Evolutionary conservation across 1,140 invertebrate species (phyloP), one percentile per base, ranked within the genome.

Genomic region (Penaeus vannamei): DNA sequence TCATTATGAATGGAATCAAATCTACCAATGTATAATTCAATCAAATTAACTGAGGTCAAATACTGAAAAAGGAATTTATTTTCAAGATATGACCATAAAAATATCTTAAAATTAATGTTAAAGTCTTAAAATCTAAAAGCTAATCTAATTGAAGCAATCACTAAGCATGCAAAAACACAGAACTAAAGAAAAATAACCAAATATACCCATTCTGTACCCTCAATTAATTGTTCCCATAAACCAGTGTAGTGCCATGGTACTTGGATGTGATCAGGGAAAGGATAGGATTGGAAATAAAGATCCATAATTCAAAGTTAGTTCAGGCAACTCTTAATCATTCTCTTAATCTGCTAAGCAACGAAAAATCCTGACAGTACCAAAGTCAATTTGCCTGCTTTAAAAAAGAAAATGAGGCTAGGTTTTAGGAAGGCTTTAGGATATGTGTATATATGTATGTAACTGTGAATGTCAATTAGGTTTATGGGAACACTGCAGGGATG

Each of bases 171-270:
- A 89, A 53, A 77, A 60, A n/a, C 36, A 84, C 84, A 72, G 42
- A 88, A 53, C 46, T 19, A 84, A 88, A 46, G 42, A 32, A 84
- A 32, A 77, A 62, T 46, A 85, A 89, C 19, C n/a, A 84, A 89
- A 84, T 32, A 42, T 32, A 89, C 77, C 29, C 46, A 72, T 89
- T 89, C 87, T 81, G 79, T 85, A 60, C 87, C 82, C 72, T 59
- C 53, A 62, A 32, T 77, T 32, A 46, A 12, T 61, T 36, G 61
- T 89, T 89, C 82, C 87, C 87, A 89, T 81, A 89, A 89, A 77
- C 81, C 77, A 69, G 26, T 69, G 26, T 64, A 46, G 22, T 72
- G 64, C n/a, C 17, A 26, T 72, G 80, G 60, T n/a, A 60, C 53
- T 53, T 53, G 53, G 53, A 8, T 76, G n/a, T 20, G 76, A 81